phyloP scores from a whole-genome alignment of 2,113 vertebrate genomes.

The Malurus alboscapulatus region DNA sequence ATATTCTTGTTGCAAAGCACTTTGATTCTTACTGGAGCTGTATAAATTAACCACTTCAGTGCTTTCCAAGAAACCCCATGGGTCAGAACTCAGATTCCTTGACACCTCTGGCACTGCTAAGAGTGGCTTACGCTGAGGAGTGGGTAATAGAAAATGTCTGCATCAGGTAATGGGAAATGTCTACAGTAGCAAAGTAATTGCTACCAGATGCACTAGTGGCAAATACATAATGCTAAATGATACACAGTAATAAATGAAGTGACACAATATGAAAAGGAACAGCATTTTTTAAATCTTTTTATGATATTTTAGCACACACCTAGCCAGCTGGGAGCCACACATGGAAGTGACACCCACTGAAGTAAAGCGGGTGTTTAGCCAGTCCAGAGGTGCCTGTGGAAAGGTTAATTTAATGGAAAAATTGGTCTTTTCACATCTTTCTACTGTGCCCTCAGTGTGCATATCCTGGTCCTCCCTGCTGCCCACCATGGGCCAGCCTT shows the following conservation, averaged over 20 bases:
- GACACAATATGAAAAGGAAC: background rate
- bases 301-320: background rate
- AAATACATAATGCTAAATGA: background rate
- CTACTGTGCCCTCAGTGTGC: background rate
- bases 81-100: conserved; percentile 9
- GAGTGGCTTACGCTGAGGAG: background rate
- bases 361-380: background rate
- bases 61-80: background rate
- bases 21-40: conserved; percentile 6
- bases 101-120: background rate
- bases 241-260: background rate
- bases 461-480: background rate
- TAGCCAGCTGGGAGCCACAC: background rate
- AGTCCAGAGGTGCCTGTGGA: background rate
- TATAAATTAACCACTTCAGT: conserved; percentile 50
- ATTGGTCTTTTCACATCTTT: background rate
- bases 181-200: background rate
- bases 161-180: background rate
- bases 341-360: background rate
- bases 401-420: background rate
- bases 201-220: background rate
- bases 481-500: background rate
- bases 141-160: background rate
- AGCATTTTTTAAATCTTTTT: background rate
- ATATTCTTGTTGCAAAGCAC: conserved; percentile 27